Conservation (phyloP, 1,140 invertebrate genomes). For the Drosophila kikkawai region DNA sequence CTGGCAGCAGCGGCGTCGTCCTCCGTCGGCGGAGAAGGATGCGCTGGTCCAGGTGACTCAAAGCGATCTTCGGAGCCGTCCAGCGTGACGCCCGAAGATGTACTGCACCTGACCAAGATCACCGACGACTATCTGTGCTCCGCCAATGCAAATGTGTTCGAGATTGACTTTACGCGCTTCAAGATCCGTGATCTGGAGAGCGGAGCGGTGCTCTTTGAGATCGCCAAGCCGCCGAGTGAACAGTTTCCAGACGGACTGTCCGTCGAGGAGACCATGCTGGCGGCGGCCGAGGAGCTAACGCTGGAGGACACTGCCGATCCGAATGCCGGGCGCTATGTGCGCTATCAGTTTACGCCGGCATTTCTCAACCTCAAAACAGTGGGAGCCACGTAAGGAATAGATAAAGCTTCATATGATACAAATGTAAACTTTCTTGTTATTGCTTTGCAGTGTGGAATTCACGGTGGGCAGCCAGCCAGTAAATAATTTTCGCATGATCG, state of each 20-base stretch:
- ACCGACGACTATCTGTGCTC: constrained; percentile 94
- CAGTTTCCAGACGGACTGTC: constrained; percentile 86
- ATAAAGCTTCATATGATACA: not conserved
- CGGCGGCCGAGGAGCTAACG: constrained; percentile 87
- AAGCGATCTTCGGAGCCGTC: constrained; percentile 53
- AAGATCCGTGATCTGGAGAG: constrained; percentile 98
- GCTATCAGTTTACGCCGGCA: constrained; percentile 98
- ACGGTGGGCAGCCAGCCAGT: constrained; percentile 96
- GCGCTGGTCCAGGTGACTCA: not conserved
- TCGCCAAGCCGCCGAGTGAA: constrained; percentile 94
- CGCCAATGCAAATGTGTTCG: constrained; percentile 97
- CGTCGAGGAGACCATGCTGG: constrained; percentile 86
- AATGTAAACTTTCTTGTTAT: not conserved
- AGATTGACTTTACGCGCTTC: constrained; percentile 99
- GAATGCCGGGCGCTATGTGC: constrained; percentile 97
- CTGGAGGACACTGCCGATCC: constrained; percentile 88
- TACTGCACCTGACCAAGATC: constrained; percentile 87
- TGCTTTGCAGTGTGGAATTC: constrained; percentile 94
- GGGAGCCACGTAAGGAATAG: constrained; percentile 92
- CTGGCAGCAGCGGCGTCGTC: constrained; percentile 1
- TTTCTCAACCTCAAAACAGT: constrained; percentile 98
- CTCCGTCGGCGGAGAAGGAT: not conserved
- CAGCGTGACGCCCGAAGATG: constrained; percentile 88
- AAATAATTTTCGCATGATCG: constrained; percentile 99
- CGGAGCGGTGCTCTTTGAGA: constrained; percentile 97